Conservation (phyloP, 1,140 invertebrate genomes). For the Calycopis cecrops region DNA sequence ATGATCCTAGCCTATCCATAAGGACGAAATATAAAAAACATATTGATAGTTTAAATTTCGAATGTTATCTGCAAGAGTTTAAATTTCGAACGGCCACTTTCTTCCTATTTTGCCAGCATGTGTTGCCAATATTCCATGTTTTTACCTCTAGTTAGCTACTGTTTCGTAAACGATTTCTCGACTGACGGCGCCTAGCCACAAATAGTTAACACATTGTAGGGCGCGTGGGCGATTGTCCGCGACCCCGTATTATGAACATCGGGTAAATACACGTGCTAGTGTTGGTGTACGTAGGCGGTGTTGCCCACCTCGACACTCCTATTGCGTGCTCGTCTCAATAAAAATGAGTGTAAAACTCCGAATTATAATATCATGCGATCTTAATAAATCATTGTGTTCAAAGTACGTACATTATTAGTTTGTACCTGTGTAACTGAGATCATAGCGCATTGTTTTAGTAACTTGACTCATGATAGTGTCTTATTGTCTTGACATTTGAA, state of each 20-base stretch:
- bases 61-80: no score
- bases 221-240: constrained; percentile 38
- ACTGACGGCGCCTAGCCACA: constrained; percentile 38
- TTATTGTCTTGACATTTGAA: no score
- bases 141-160: no score
- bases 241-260: constrained; percentile 26
- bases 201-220: constrained; percentile 31
- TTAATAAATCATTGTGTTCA: no score
- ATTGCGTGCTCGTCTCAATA: constrained; percentile 63
- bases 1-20: no score
- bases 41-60: no score
- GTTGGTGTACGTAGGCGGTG: constrained; percentile 50
- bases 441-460: no score
- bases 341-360: constrained; percentile 34
- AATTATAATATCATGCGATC: no score
- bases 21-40: no score
- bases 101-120: constrained; percentile 22
- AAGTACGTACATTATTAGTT: no score
- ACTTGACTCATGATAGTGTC: no score
- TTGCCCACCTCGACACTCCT: constrained; percentile 62
- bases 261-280: constrained; percentile 30
- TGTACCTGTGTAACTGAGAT: no score
- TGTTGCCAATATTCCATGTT: constrained; percentile 12
- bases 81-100: constrained; percentile 35
- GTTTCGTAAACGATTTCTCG: constrained; percentile 34